Conservation (phyloP, 1,140 invertebrate genomes). For the Drosophila insularis region DNA sequence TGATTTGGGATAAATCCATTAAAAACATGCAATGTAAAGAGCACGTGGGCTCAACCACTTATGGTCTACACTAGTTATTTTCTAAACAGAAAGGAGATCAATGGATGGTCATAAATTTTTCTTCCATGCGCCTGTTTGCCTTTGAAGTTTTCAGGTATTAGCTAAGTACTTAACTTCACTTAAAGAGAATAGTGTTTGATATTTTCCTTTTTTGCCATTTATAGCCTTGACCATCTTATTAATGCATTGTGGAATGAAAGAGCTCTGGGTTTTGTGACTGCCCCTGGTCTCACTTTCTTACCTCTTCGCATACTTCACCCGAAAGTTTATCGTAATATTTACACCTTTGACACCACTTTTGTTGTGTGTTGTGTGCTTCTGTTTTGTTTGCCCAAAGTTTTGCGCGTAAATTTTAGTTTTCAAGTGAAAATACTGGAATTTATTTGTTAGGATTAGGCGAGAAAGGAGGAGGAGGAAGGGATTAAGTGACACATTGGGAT, state of each 20-base stretch:
- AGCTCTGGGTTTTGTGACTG: conserved; percentile 15
- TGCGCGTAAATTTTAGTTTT: conserved; percentile 55
- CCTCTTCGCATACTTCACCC: neutral
- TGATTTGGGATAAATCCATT: neutral
- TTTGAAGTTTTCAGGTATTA: neutral
- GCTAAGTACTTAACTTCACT: too few relatives aligned
- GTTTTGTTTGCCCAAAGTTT: conserved; percentile 46
- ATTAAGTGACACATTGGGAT: conserved; percentile 8
- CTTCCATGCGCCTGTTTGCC: too few relatives aligned
- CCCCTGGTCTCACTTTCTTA: neutral
- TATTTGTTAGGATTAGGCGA: conserved; percentile 21
- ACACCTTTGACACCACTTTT: conserved; percentile 40
- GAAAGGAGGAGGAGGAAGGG: neutral
- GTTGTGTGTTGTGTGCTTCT: conserved; percentile 23
- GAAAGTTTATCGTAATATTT: conserved; percentile 28
- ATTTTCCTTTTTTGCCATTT: conserved; percentile 13
- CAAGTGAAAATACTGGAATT: conserved; percentile 58
- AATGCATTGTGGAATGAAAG: conserved; percentile 31
- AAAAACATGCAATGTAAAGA: too few relatives aligned
- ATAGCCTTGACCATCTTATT: conserved; percentile 29
- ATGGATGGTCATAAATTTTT: too few relatives aligned
- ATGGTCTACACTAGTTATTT: too few relatives aligned
- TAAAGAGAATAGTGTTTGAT: neutral
- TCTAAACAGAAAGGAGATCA: too few relatives aligned
- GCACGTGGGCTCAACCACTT: too few relatives aligned